Base-by-base conservation (phyloP, 2,113 vertebrate species). In the Nothoprocta perdicaria region DNA sequence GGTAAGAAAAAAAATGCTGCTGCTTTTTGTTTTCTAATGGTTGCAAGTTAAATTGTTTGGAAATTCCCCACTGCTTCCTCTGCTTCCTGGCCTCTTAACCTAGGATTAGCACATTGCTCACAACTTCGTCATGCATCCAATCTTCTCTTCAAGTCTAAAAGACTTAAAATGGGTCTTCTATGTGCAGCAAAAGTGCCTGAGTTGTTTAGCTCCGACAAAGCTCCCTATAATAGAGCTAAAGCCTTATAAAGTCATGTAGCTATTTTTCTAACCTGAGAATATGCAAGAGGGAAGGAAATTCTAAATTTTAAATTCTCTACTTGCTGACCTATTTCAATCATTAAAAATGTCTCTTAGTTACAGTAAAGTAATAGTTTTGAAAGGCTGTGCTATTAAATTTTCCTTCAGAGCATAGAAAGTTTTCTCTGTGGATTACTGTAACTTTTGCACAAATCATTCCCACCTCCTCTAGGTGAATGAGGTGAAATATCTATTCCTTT, bases 101-200 rank as follows among this genome's bases (percentile, higher is more conserved):
- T 46, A 31, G 18, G 35, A 16, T 66, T 43, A 48, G 15, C 29
- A 27, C 27, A 6, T 5, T 45, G 62, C 46, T 82, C 33, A 16
- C 5, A 14, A 23, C 13, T 69, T 80, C 1, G 1, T 35, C 50
- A 15, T 21, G 12, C 38, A n/a, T 62, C 23, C 33, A 52, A 21
- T 29, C 11, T 80, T 23, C 35, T 35, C 19, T 68, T 53, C 8
- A 35, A 58, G 62, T 5, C 26, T 22, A 3, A 17, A 3, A 17
- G 10, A 29, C 0, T 68, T 60, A 31, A 18, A 6, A 10, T 8
- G 55, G 41, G 13, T 86, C 53, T 74, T 84, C 24, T n/a, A 14
- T 0, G 1, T 24, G 0, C 0, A 1, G 31, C 22, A 68, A 2
- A 4, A 8, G 21, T 38, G 17, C 6, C 3, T 1, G 3, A 4